Conservation (phyloP, 2,113 vertebrate species). For the Passer montanus region DNA sequence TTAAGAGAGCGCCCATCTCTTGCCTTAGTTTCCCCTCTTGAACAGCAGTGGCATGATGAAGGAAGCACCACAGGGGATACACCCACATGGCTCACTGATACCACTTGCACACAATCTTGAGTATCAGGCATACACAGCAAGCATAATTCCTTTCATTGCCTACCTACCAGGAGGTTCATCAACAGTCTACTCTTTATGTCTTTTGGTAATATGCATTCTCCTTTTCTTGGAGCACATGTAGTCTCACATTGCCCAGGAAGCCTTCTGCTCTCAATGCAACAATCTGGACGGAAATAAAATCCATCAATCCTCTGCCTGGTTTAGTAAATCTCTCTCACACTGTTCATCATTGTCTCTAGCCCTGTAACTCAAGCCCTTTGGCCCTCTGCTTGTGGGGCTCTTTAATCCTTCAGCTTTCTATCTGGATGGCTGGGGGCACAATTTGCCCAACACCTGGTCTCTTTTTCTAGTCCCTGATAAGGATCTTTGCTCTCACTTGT, state of each 20-base stretch:
- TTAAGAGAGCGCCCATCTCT: not conserved
- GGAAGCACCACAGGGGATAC: not conserved
- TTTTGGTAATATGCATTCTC: not conserved
- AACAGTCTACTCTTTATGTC: not conserved
- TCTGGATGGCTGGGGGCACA: not conserved
- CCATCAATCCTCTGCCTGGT: not conserved
- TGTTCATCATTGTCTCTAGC: not conserved
- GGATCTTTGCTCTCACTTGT: not conserved
- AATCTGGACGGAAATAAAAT: slow-evolving; percentile 31
- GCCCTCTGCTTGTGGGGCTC: not conserved
- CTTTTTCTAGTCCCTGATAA: not conserved
- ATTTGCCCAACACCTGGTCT: not conserved
- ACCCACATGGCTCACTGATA: not conserved
- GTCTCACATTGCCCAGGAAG: not conserved
- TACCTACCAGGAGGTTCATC: not conserved
- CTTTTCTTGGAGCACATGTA: not conserved
- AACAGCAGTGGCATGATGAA: not conserved
- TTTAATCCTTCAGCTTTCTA: not conserved
- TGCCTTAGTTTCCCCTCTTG: not conserved
- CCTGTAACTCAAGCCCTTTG: not conserved
- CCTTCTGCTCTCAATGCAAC: not conserved
- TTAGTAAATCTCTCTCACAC: not conserved
- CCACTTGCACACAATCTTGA: not conserved
- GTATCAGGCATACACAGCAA: not conserved
- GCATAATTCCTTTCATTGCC: not conserved